Evolutionary conservation across 2,888 invertebrate genomes (phyloP), one percentile per base, ranked within the genome.

Genomic region (Octodonta nipae): DNA sequence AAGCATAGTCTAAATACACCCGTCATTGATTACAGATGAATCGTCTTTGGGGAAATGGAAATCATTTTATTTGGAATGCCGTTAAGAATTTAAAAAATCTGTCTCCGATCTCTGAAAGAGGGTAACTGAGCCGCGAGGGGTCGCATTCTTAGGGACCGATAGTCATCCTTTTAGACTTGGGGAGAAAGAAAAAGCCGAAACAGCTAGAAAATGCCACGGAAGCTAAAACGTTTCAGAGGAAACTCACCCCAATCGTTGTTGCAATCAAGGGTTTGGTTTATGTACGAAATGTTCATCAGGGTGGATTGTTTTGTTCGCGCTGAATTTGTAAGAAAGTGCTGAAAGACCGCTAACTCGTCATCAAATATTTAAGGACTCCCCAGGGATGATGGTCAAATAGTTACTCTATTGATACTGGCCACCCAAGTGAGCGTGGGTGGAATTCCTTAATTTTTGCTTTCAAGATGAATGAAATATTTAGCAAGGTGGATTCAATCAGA

Each of bases 351-450:
- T 56, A 60, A 58, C 56, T 56, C 54, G 48, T 53, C 57, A 60
- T 62, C 57, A 62, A 62, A 61, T 61, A 62, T 62, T 62, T 60
- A 61, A 58, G 56, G 45, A 51, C 54, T 53, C 54, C 52, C 42
- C 32, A 52, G 54, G 56, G 53, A 51, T 42, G 34, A 44, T 46
- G 52, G 52, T 50, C 54, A 54, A 55, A 54, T 55, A 54, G 54
- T 50, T 48, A 43, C 41, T 37, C 36, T 39, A 40, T 40, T 33
- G 41, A 38, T 40, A 37, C 35, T 43, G 41, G 44, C 41, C 44
- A 38, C 30, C 33, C 30, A 16, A 28, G 15, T 12, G 30, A 36
- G 38, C 40, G 41, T 40, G 43, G 32, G 29, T 24, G 15, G 44
- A 43, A 44, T 44, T 37, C 32, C 34, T 37, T 39, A 37, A 32